Evolutionary conservation across 37 sponge, comb jelly and placozoan species (phyloP).

Genomic region (Mnemiopsis leidyi): DNA sequence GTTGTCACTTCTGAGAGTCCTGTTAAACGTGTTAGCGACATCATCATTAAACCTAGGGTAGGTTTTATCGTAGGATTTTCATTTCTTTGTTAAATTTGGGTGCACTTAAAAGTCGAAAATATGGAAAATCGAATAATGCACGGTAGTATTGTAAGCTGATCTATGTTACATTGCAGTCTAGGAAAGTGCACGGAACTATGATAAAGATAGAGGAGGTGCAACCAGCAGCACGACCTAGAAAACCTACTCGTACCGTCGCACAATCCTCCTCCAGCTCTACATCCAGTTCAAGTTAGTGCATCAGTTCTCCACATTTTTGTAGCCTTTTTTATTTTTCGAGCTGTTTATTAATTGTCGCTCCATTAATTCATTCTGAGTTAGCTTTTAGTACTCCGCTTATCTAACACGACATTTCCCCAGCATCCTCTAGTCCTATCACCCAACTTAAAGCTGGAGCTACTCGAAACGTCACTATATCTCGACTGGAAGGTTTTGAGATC

Average conservation of each 20-base stretch:
- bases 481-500: background rate
- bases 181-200: background rate
- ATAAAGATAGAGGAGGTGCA: conserved; percentile 15
- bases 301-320: too few species aligned
- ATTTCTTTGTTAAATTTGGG: too few species aligned
- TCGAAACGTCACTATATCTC: background rate
- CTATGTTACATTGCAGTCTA: too few species aligned
- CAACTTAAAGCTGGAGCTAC: conserved; percentile 3
- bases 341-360: too few species aligned
- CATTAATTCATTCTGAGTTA: too few species aligned
- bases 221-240: background rate
- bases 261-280: conserved; percentile 41
- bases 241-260: conserved; percentile 2
- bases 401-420: background rate
- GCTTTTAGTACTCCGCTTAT: too few species aligned
- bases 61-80: background rate
- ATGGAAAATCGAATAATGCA: too few species aligned
- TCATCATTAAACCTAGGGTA: conserved; percentile 41
- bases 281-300: conserved; percentile 20
- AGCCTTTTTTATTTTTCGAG: too few species aligned
- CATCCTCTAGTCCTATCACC: background rate
- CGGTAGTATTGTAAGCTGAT: too few species aligned
- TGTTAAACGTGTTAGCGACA: background rate
- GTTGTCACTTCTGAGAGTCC: conserved; percentile 26
- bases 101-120: too few species aligned